These are phyloP conservation scores for Steinernema feltiae DNA, from an alignment of 1,140 invertebrate genomes.

Conservation along the genomic window DNA sequence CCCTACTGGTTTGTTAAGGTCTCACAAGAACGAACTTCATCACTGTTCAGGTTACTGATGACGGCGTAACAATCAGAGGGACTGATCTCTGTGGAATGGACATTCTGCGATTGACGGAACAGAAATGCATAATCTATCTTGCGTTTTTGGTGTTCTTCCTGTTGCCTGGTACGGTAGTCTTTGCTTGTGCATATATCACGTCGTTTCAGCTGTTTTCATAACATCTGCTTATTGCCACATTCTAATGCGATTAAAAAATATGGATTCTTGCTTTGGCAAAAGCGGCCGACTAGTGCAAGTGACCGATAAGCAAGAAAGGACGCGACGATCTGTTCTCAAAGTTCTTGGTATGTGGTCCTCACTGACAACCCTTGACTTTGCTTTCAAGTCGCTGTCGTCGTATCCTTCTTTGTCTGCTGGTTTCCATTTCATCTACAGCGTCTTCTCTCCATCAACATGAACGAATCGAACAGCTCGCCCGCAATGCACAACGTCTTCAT, in stretches of 20 bases:
- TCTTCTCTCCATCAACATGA: slow-evolving; percentile 61
- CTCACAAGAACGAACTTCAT: background rate
- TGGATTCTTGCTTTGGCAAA: slow-evolving; percentile 24
- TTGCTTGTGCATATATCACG: background rate
- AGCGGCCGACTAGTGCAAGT: slow-evolving; percentile 13
- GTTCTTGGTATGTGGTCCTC: slow-evolving; percentile 44
- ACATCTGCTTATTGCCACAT: slow-evolving; percentile 52
- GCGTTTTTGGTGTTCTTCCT: slow-evolving; percentile 35
- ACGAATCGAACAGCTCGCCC: slow-evolving; percentile 21
- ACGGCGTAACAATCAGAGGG: slow-evolving; percentile 29
- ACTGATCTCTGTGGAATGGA: slow-evolving; percentile 53
- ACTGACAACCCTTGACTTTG: background rate
- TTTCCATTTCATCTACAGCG: slow-evolving; percentile 84
- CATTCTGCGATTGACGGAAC: slow-evolving; percentile 18
- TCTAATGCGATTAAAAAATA: slow-evolving; percentile 33
- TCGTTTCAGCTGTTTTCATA: slow-evolving; percentile 48
- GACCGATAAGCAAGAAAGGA: slow-evolving; percentile 33
- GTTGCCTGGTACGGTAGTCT: slow-evolving; percentile 17
- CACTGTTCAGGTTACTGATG: slow-evolving; percentile 28
- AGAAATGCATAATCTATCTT: slow-evolving; percentile 31
- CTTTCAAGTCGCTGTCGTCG: slow-evolving; percentile 74
- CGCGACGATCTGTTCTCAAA: slow-evolving; percentile 39
- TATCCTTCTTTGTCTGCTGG: slow-evolving; percentile 87
- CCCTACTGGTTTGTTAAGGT: background rate
- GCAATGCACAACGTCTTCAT: slow-evolving; percentile 29